Conservation (phyloP, 2,888 invertebrate genomes). For the Eupsilia transversa region DNA sequence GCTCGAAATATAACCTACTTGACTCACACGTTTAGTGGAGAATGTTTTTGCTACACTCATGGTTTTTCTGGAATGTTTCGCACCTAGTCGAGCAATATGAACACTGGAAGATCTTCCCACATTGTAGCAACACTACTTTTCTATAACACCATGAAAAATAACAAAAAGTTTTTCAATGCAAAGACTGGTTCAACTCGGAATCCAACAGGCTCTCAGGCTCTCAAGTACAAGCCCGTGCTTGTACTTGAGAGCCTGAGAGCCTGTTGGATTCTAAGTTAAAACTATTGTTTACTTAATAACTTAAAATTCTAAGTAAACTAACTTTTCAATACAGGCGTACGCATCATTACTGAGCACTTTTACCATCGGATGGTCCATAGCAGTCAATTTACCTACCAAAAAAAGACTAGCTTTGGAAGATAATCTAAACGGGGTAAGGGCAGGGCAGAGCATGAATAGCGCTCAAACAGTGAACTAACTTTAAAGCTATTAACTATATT, state of each 20-base stretch:
- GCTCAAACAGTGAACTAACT: not conserved
- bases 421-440: too few relatives aligned
- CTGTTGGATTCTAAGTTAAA: too few relatives aligned
- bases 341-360: not conserved
- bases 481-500: not conserved
- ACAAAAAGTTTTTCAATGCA: not conserved
- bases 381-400: not conserved
- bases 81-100: not conserved
- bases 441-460: not conserved
- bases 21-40: constrained; percentile 39
- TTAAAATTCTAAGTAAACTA: not conserved
- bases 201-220: too few relatives aligned
- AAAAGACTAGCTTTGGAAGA: not conserved
- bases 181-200: not conserved
- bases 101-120: not conserved
- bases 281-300: too few relatives aligned
- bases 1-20: constrained; percentile 53
- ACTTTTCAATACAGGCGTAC: not conserved
- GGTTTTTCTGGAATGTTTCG: constrained; percentile 31
- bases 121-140: not conserved
- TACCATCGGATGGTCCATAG: not conserved
- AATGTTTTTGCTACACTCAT: constrained; percentile 45
- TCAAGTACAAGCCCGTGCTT: too few relatives aligned
- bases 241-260: too few relatives aligned
- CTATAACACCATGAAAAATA: not conserved